Base-by-base conservation (phyloP, 2,888 invertebrate species). In the Epistrophella euchroma region DNA sequence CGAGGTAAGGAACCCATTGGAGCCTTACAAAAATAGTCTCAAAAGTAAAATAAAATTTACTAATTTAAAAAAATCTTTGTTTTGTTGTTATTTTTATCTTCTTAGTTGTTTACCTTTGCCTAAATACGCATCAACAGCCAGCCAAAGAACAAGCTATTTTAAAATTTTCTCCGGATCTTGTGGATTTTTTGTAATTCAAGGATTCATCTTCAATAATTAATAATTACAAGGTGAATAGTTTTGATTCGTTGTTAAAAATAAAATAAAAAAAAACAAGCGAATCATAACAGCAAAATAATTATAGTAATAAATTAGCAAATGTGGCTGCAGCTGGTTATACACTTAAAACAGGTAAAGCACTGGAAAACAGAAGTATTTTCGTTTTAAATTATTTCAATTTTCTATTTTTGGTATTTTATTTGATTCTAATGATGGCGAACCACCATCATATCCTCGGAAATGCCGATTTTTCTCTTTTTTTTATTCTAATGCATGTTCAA, bases 71-170 rank as follows among this genome's bases (percentile, higher is more conserved):
- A 70, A 60, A 40, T 55, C 15, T 77, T 85, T 81, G 45, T 77
- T 84, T 85, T 72, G 47, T 71, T 74, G 62, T 62, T 62, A 62
- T 84, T 76, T 85, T 85, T 78, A 74, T 72, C 71, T 81, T 86
- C 85, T 77, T 86, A 81, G 81, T 85, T 86, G 81, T 86, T 86
- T 86, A 86, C 85, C 85, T 73, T 86, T 86, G 85, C 77, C 85
- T 81, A 43, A 76, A 58, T 37, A 52, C 25, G 22, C 72, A 76
- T 73, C 85, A 81, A 73, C 77, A 81, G 85, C 85, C 81, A 81
- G 85, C 85, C 84, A 71, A 79, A 71, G 62, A 72, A 72, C 76
- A 81, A 79, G 81, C 76, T 81, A 70, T 73, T 86, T 70, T 66
- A 9, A 62, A 47, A 56, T 56, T 81, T 81, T 81, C 73, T 86